phyloP scores from a whole-genome alignment of 2,113 vertebrate species.

The Gallinago paraguaiae region DNA sequence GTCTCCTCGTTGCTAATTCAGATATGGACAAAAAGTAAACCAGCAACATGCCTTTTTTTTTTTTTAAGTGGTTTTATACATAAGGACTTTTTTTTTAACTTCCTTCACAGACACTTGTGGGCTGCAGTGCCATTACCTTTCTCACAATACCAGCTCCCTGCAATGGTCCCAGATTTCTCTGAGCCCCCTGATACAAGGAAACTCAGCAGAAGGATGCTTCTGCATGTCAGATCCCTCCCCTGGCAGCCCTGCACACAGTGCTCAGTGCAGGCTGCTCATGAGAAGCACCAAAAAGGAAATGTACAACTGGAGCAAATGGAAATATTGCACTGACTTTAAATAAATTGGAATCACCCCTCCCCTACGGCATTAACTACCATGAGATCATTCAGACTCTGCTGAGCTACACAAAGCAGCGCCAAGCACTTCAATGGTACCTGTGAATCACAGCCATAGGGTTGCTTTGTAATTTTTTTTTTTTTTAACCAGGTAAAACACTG shows the following conservation, averaged over 20 bases:
- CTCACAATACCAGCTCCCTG: not conserved
- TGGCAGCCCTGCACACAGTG: not conserved
- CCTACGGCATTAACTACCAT: not conserved
- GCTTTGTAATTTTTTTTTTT: not conserved
- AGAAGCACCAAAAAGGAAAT: not conserved
- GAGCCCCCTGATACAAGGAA: rapidly evolving
- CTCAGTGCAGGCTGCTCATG: rapidly evolving
- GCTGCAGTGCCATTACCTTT: not conserved
- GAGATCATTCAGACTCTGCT: not conserved
- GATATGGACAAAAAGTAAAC: not conserved
- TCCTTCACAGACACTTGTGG: not conserved
- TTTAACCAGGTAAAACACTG: not conserved
- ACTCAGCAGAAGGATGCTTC: not conserved
- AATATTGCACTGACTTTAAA: not conserved
- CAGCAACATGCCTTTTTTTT: not conserved
- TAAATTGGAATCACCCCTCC: not conserved
- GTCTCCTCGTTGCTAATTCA: not conserved
- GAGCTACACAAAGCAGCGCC: not conserved
- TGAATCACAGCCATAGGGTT: not conserved
- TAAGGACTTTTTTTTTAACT: not conserved
- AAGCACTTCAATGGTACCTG: not conserved
- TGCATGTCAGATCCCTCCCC: not conserved
- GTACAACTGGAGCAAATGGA: not conserved
- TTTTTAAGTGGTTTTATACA: not conserved
- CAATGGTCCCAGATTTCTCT: not conserved